Percentiles rank a stretch among this genome's conserved stretches.
phyloP scores from a whole-genome alignment of 1,140 invertebrate species.

The Pachypsylla venusta region DNA sequence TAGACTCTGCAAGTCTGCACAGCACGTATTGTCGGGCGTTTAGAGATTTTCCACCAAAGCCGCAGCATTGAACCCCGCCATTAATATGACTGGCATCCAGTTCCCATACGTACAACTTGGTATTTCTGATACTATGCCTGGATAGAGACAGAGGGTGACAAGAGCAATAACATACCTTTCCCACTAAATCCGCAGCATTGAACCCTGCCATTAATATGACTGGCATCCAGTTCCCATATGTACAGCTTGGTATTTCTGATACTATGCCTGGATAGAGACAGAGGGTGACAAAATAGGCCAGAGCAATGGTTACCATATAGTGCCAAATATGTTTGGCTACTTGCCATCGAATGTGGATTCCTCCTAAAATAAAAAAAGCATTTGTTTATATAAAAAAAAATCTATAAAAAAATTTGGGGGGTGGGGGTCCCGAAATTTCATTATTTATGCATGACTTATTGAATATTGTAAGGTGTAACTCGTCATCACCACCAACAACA shows the following conservation, averaged over 20 bases:
- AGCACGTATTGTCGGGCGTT: no score
- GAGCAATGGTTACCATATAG: constrained; percentile 71
- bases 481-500: no score
- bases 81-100: constrained; percentile 86
- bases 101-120: constrained; percentile 60
- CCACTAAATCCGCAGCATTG: constrained; percentile 69
- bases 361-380: constrained; percentile 36
- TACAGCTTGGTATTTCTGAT: constrained; percentile 70
- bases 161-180: constrained; percentile 46
- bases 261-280: constrained; percentile 79
- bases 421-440: constrained; percentile 30
- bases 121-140: constrained; percentile 77
- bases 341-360: constrained; percentile 48
- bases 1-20: no score
- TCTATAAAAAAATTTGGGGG: not conserved
- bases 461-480: no score
- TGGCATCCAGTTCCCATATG: constrained; percentile 74
- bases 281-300: constrained; percentile 75
- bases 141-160: constrained; percentile 73
- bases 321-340: constrained; percentile 69
- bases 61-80: constrained; percentile 71
- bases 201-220: constrained; percentile 78
- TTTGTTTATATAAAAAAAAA: not conserved
- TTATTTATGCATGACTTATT: no score
- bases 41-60: no score